phyloP scores from a whole-genome alignment of 2,888 invertebrate species.

The Allygus modestus region DNA sequence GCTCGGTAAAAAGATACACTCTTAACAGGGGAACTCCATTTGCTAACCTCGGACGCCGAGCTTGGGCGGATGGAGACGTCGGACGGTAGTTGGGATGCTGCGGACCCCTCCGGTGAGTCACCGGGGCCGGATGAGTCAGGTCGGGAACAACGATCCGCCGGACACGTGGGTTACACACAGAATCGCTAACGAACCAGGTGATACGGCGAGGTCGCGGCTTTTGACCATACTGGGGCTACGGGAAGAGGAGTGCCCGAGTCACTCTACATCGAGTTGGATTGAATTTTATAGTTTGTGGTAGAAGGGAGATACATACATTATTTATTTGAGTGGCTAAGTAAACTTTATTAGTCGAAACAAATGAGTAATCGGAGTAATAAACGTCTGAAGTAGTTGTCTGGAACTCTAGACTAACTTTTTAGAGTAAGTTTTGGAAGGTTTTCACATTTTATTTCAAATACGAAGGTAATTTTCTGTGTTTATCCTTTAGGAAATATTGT shows the following conservation, averaged over 20 bases:
- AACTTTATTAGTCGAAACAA: too few relatives aligned
- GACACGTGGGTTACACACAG: neutral
- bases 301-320: too few relatives aligned
- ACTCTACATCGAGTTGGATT: too few relatives aligned
- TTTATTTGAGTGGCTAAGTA: too few relatives aligned
- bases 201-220: neutral
- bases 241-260: neutral
- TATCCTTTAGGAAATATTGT: too few relatives aligned
- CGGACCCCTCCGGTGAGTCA: neutral
- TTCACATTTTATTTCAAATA: too few relatives aligned
- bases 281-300: too few relatives aligned
- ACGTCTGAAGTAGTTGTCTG: too few relatives aligned
- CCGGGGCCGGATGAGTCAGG: neutral
- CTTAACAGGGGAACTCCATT: slow-evolving; percentile 25
- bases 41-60: neutral
- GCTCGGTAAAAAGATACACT: neutral
- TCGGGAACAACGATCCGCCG: neutral
- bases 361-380: too few relatives aligned
- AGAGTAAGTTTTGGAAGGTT: too few relatives aligned
- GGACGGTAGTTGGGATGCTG: neutral
- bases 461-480: too few relatives aligned
- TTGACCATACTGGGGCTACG: neutral
- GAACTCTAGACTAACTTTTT: too few relatives aligned
- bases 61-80: neutral
- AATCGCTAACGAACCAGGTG: neutral